A percentile compares a stretch with the other conserved stretches of the same genome.
Evolutionary conservation across 2,797 vertebrate species (phyloP).

Genomic region (Hippoglossus hippoglossus): DNA sequence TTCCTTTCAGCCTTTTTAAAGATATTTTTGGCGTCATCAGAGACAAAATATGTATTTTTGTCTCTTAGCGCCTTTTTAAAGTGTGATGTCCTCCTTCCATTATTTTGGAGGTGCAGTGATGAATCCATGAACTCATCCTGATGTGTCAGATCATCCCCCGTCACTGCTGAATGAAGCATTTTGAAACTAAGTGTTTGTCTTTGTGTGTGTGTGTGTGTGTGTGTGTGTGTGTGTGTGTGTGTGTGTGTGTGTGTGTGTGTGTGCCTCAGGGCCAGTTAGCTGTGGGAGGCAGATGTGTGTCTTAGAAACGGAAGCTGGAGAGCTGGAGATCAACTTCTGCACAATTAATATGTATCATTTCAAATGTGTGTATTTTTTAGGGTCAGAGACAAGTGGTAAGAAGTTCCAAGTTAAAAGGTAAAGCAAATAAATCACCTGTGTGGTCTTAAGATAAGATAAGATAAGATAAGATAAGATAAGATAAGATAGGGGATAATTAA

Average conservation of each 20-base stretch:
- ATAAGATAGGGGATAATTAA: no score
- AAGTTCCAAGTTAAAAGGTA: no score
- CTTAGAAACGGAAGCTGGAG: slow-evolving; percentile 9
- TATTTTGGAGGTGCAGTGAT: neutral
- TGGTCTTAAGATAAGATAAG: no score
- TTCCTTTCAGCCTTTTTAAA: neutral
- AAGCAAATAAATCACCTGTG: no score
- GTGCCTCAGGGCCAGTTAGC: neutral
- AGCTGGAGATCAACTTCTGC: neutral
- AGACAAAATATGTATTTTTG: slow-evolving; percentile 3
- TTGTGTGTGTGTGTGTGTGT: slow-evolving; percentile 1
- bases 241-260: neutral
- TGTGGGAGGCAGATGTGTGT: slow-evolving; percentile 15
- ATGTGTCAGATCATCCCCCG: slow-evolving; percentile 10
- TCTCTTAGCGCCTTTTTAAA: neutral
- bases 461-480: no score
- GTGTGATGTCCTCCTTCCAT: neutral
- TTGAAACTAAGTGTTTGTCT: slow-evolving; percentile 14
- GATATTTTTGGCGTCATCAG: slow-evolving; percentile 5
- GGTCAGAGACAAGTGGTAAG: no score
- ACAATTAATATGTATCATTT: neutral
- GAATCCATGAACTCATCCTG: slow-evolving; percentile 1
- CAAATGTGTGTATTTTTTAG: no score
- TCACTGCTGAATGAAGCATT: slow-evolving; percentile 3
- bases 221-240: neutral